Base-by-base conservation (phyloP, 2,797 vertebrate genomes). In the Sciurus vulgaris region DNA sequence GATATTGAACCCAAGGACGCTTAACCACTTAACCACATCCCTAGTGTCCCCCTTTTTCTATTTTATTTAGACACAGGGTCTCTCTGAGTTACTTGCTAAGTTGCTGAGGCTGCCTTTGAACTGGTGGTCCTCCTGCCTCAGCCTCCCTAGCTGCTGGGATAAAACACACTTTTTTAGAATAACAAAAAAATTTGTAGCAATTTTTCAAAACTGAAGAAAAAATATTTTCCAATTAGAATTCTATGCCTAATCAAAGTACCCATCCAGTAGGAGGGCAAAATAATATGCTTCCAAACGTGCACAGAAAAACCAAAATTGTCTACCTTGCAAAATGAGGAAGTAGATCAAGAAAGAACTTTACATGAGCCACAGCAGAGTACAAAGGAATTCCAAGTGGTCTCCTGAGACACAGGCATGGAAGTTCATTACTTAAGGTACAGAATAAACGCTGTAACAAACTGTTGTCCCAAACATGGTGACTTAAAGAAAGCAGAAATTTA, bases 101-200 rank as follows among this genome's bases (percentile, higher is more conserved):
- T 56, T 56, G 54, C 20, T 8, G 2, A 56, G 7, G 54, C 54
- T 56, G 54, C 6, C 54, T 56, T 56, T 56, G 54, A 56, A 22
- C 20, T 22, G 20, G 54, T 56, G 54, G 8, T 56, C 54, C 20
- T 56, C 54, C 20, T 22, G 54, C 7, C 54, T 56, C 54, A 56
- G 20, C 18, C 54, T 56, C 20, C 54, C 7, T 7, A 56, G 54
- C 54, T 22, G 20, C 18, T 56, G 54, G 7, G 7, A 56, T 56
- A 91, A 93, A 89, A 81, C 6, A 24, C 89, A 51, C 2, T 44
- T 84, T 81, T 93, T 38, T 82, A 73, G 33, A 79, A 67, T 41
- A 92, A 93, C 24, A 93, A 89, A 91, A 20, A 89, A 65, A 82
- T 85, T 85, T 77, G 4, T 20, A 94, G 8, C 4, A 94, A 51